These are phyloP conservation scores for Germaria angustata DNA, from an alignment of 2,888 invertebrate genomes.

Conservation along the genomic window DNA sequence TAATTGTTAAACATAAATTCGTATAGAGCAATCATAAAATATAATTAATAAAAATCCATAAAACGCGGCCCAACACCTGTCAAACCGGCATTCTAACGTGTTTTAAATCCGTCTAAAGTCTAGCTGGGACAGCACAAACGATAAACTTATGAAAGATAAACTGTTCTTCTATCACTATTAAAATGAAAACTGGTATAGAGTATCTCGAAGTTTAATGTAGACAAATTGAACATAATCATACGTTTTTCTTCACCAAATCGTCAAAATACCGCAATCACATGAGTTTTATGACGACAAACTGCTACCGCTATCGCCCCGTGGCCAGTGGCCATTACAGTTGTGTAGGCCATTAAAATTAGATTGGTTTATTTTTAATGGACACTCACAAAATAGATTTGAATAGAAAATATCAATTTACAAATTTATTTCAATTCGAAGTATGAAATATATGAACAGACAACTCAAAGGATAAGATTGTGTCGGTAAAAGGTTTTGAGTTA, in stretches of 20 bases:
- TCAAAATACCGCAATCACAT: conserved; percentile 3
- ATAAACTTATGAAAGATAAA: neutral
- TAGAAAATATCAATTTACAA: neutral
- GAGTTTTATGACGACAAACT: conserved; percentile 30
- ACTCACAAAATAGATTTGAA: neutral
- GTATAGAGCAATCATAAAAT: neutral
- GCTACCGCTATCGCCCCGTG: conserved; percentile 10
- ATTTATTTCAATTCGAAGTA: neutral
- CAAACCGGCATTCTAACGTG: conserved; percentile 16
- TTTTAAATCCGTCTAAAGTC: conserved; percentile 11
- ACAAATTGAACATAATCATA: conserved; percentile 1
- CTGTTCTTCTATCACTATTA: neutral
- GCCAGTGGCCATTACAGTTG: neutral
- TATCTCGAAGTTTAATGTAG: conserved; percentile 1
- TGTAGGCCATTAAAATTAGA: conserved; percentile 24
- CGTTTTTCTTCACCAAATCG: neutral
- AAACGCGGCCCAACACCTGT: conserved; percentile 28
- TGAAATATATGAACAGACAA: conserved; percentile 8
- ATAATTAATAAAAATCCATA: conserved; percentile 20
- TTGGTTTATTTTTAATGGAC: conserved; percentile 19
- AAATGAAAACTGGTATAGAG: conserved; percentile 10
- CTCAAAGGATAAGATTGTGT: conserved; percentile 46
- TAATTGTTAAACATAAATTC: neutral
- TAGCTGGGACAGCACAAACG: too few species aligned
- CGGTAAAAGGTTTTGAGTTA: neutral